Evolutionary conservation across 2,113 vertebrate species (phyloP).

Genomic region (Brienomyrus brachyistius): DNA sequence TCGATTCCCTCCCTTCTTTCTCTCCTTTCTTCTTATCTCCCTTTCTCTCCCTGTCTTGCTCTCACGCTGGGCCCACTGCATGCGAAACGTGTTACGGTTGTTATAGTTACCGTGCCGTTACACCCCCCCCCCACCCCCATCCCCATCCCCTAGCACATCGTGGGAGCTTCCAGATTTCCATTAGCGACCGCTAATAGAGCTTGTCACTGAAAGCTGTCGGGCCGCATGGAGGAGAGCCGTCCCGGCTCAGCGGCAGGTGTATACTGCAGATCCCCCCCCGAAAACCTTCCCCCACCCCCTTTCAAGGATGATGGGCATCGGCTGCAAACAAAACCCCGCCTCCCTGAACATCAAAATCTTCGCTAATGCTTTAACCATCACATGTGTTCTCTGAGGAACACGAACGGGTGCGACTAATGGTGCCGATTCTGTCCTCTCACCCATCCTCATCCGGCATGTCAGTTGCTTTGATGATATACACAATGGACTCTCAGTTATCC

Average conservation of each 20-base stretch:
- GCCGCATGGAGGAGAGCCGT: slow-evolving; percentile 6
- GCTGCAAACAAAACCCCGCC: neutral
- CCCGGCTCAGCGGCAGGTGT: slow-evolving; percentile 24
- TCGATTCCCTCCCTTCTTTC: neutral
- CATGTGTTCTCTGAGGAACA: neutral
- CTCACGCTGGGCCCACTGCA: neutral
- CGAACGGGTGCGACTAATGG: neutral
- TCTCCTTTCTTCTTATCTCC: neutral
- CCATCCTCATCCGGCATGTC: neutral
- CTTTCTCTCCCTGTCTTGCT: neutral
- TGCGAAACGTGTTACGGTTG: slow-evolving; percentile 1
- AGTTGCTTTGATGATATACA: neutral
- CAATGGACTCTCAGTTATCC: neutral
- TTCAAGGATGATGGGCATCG: slow-evolving; percentile 2
- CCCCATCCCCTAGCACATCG: too few relatives aligned
- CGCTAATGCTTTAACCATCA: neutral
- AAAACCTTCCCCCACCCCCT: neutral
- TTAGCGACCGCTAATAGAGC: slow-evolving; percentile 21
- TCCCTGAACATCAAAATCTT: neutral
- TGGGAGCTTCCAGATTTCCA: slow-evolving; percentile 16
- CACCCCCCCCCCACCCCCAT: neutral
- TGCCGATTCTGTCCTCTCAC: neutral
- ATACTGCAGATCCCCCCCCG: neutral
- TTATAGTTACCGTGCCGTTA: neutral
- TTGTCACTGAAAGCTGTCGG: slow-evolving; percentile 9